phyloP scores from a whole-genome alignment of 2,888 invertebrate species.

The Pycnomerus fuliginosus region DNA sequence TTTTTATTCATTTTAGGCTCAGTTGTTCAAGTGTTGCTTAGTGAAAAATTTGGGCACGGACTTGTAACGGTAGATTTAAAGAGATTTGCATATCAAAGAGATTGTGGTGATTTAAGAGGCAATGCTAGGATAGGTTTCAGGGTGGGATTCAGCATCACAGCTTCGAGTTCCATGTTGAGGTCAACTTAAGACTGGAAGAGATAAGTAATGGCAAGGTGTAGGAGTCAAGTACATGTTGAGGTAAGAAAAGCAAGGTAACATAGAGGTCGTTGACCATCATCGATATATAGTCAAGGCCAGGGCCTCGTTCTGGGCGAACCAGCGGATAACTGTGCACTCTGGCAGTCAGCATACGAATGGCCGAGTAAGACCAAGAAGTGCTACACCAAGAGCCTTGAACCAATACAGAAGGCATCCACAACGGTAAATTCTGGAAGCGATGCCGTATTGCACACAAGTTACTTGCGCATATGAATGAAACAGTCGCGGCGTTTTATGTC shows the following conservation, averaged over 20 bases:
- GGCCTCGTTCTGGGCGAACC: constrained; percentile 35
- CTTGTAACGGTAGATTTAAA: constrained; percentile 22
- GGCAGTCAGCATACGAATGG: constrained; percentile 39
- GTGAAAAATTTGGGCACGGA: not conserved
- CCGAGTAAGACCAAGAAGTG: constrained; percentile 36
- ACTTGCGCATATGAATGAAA: constrained; percentile 50
- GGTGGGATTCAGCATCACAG: not conserved
- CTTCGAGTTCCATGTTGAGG: not conserved
- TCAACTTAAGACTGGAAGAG: constrained; percentile 9
- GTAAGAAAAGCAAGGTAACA: constrained; percentile 35
- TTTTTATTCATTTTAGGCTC: not conserved
- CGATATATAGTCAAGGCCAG: constrained; percentile 42
- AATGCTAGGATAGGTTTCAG: not conserved
- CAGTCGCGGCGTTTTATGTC: constrained; percentile 27
- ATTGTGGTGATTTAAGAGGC: constrained; percentile 9
- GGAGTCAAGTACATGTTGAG: constrained; percentile 31
- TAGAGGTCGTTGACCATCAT: constrained; percentile 46
- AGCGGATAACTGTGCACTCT: constrained; percentile 45
- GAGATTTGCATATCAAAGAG: constrained; percentile 16
- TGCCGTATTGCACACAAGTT: constrained; percentile 49
- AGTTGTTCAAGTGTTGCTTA: not conserved
- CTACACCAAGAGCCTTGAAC: constrained; percentile 36
- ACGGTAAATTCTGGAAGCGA: constrained; percentile 51
- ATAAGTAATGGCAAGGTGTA: constrained; percentile 25
- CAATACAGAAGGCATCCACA: constrained; percentile 36